Percentiles rank a stretch among this genome's conserved stretches.
These are phyloP conservation scores for Chaetogeoica ovagalla DNA, from an alignment of 2,888 invertebrate genomes.

Conservation along the genomic window DNA sequence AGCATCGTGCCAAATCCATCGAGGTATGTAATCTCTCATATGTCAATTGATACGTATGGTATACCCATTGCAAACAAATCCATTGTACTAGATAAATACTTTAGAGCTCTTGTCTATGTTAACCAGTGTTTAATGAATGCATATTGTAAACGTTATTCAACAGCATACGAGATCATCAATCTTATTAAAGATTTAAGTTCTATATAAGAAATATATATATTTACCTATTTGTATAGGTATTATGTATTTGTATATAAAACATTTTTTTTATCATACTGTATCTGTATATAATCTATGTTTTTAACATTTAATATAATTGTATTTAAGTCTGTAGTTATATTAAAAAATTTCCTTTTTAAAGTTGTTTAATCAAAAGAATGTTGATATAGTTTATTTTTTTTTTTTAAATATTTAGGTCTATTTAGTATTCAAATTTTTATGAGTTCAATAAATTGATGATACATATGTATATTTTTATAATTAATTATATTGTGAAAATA, in stretches of 20 bases:
- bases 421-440: too few relatives aligned
- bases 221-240: too few relatives aligned
- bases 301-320: too few relatives aligned
- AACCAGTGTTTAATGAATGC: constrained; percentile 54
- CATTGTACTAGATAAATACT: constrained; percentile 54
- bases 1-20: constrained; percentile 52
- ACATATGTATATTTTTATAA: too few relatives aligned
- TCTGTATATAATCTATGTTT: background rate
- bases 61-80: constrained; percentile 53
- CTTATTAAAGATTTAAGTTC: constrained; percentile 54
- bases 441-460: too few relatives aligned
- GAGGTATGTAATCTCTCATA: constrained; percentile 54
- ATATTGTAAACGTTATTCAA: constrained; percentile 52
- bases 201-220: background rate
- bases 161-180: constrained; percentile 49
- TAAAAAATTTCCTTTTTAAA: too few relatives aligned
- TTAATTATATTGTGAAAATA: too few relatives aligned
- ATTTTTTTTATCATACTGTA: background rate
- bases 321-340: too few relatives aligned
- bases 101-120: constrained; percentile 54
- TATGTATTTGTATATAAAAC: too few relatives aligned
- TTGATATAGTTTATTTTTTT: too few relatives aligned
- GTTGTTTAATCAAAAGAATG: too few relatives aligned
- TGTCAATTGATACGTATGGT: constrained; percentile 52
- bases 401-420: too few relatives aligned